Conservation (phyloP, 1,140 invertebrate species). For the Drosophila neocordata region DNA sequence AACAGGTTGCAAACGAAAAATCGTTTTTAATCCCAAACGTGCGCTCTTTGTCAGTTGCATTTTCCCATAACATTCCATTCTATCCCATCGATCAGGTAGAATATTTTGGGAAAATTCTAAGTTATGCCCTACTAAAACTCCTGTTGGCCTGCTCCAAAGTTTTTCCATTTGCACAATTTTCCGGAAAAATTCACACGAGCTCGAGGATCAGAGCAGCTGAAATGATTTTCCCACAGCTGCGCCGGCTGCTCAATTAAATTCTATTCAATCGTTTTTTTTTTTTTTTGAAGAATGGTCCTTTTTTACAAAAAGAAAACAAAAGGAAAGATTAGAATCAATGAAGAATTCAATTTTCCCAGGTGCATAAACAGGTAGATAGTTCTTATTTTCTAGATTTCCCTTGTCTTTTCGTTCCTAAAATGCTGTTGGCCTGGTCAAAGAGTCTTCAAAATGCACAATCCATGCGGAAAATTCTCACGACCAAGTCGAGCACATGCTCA, state of each 20-base stretch:
- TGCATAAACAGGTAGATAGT: conserved; percentile 4
- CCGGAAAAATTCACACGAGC: conserved; percentile 17
- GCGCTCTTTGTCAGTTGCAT: conserved; percentile 12
- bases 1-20: conserved; percentile 7
- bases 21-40: neutral
- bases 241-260: conserved; percentile 24
- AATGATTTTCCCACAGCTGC: conserved; percentile 50
- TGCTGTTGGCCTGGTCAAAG: neutral
- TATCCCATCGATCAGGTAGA: conserved; percentile 13
- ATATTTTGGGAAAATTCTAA: conserved; percentile 3
- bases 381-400: neutral
- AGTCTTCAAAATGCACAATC: neutral
- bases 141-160: conserved; percentile 8
- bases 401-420: neutral
- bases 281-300: conserved; percentile 14
- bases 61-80: conserved; percentile 32
- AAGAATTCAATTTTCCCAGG: conserved; percentile 7
- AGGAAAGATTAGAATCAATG: neutral
- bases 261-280: conserved; percentile 11
- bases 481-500: neutral
- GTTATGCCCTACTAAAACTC: neutral
- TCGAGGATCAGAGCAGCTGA: conserved; percentile 1
- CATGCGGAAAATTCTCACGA: neutral
- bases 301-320: conserved; percentile 3
- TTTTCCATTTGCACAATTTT: neutral